Conservation (phyloP, 2,113 vertebrate species). For the Petrocephalus zakoni region DNA sequence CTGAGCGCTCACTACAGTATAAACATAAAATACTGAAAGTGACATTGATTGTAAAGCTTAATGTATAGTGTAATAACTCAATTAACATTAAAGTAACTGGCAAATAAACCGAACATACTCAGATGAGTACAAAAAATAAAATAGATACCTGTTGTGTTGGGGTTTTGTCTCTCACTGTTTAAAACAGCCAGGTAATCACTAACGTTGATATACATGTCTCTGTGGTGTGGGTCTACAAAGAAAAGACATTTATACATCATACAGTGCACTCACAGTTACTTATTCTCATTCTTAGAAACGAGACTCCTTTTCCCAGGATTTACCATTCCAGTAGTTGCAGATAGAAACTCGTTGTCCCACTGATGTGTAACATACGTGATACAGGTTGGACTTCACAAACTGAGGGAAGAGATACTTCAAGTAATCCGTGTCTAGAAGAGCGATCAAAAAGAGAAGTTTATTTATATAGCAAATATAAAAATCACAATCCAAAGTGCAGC, state of each 20-base stretch:
- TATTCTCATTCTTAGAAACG: background rate
- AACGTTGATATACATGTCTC: slow-evolving; percentile 75
- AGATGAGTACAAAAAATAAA: background rate
- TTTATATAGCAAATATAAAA: background rate
- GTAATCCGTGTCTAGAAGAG: slow-evolving; percentile 63
- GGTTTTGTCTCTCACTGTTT: slow-evolving; percentile 71
- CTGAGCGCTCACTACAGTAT: background rate
- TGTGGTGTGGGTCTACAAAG: slow-evolving; percentile 77
- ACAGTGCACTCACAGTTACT: background rate
- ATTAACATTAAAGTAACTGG: background rate
- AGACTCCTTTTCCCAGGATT: background rate
- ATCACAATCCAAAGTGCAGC: background rate
- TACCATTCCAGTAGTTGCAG: slow-evolving; percentile 92
- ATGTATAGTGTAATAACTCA: background rate
- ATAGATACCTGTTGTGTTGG: slow-evolving; percentile 74
- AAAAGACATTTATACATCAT: slow-evolving; percentile 9
- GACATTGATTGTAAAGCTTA: background rate
- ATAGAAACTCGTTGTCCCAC: slow-evolving; percentile 72
- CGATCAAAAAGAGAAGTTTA: background rate
- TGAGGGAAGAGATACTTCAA: slow-evolving; percentile 79
- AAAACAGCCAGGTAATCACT: slow-evolving; percentile 79
- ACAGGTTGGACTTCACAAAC: slow-evolving; percentile 76
- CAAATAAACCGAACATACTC: background rate
- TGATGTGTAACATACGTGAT: slow-evolving; percentile 72
- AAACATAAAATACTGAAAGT: background rate